Evolutionary conservation across 2,797 vertebrate genomes (phyloP), one percentile per base, ranked within the genome.

Genomic region (Takifugu rubripes): DNA sequence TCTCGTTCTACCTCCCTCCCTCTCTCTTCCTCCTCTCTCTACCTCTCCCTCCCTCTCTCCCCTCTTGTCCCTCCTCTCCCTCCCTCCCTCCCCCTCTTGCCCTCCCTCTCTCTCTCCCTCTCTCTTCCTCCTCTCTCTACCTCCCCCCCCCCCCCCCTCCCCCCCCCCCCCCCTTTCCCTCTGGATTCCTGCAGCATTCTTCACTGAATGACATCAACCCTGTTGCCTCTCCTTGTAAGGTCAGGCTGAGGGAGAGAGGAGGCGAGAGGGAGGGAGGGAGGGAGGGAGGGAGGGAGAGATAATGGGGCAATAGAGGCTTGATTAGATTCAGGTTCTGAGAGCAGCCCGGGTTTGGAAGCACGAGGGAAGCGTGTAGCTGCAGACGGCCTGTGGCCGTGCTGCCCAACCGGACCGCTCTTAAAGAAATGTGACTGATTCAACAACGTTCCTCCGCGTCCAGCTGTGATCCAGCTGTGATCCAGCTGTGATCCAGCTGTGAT

Each of bases 141-240:
- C 21, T 72, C 21, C n/a, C n/a, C n/a, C n/a, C n/a, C n/a, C n/a
- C n/a, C n/a, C n/a, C n/a, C n/a, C n/a, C n/a, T n/a, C n/a, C n/a
- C n/a, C n/a, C n/a, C n/a, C n/a, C n/a, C n/a, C n/a, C n/a, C n/a
- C 64, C 74, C 58, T 65, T 53, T 72, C 75, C 86, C 86, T 78
- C 79, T 84, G 89, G 79, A 92, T 91, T 92, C 90, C 89, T 92
- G 84, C 82, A 88, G 90, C 91, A 92, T 93, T 92, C 90, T 91
- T 92, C 89, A 89, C 86, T 85, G 82, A 83, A 90, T 93, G 90
- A 93, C 91, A 92, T 93, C 92, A 93, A 90, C 90, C 78, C 88
- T 74, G 84, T 86, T 89, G 87, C 89, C 85, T 92, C 89, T 90
- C 91, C 92, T 91, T 93, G 90, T 93, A 93, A 91, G 92, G 92